Conservation (phyloP, 1,140 invertebrate genomes). For the Eurosta solidaginis region DNA sequence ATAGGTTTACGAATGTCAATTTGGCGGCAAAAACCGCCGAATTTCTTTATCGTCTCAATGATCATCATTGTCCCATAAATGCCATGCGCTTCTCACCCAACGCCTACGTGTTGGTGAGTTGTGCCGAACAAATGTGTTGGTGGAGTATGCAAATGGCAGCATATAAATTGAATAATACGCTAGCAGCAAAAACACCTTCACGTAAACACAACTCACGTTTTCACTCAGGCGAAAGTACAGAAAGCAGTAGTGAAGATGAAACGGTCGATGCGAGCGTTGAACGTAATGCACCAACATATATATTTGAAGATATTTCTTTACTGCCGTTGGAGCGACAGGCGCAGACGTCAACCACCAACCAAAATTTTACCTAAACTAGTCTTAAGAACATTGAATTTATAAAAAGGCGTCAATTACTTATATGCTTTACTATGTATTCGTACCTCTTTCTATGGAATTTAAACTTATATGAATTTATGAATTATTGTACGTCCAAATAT, state of each 20-base stretch:
- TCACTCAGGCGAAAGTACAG: background rate
- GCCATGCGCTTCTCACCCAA: slow-evolving; percentile 32
- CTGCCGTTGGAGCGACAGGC: too few relatives aligned
- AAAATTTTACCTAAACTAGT: too few relatives aligned
- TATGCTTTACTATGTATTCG: too few relatives aligned
- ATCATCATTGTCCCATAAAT: slow-evolving; percentile 19
- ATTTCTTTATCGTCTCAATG: background rate
- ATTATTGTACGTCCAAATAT: too few relatives aligned
- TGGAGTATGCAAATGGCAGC: slow-evolving; percentile 33
- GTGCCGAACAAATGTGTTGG: slow-evolving; percentile 33
- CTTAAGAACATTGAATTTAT: too few relatives aligned
- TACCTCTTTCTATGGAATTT: too few relatives aligned
- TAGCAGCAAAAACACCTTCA: background rate
- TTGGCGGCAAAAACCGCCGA: background rate
- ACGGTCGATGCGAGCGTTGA: background rate
- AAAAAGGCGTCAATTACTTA: too few relatives aligned
- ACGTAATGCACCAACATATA: background rate
- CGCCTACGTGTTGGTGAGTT: slow-evolving; percentile 25
- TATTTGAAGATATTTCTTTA: background rate
- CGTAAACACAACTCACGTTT: background rate
- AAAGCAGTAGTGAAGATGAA: background rate
- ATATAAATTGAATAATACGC: background rate
- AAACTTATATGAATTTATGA: too few relatives aligned
- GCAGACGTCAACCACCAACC: too few relatives aligned
- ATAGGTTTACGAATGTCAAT: slow-evolving; percentile 9